Evolutionary conservation across 2,888 invertebrate species (phyloP), one percentile per base, ranked within the genome.

Genomic region (Oxyteleia sp.): DNA sequence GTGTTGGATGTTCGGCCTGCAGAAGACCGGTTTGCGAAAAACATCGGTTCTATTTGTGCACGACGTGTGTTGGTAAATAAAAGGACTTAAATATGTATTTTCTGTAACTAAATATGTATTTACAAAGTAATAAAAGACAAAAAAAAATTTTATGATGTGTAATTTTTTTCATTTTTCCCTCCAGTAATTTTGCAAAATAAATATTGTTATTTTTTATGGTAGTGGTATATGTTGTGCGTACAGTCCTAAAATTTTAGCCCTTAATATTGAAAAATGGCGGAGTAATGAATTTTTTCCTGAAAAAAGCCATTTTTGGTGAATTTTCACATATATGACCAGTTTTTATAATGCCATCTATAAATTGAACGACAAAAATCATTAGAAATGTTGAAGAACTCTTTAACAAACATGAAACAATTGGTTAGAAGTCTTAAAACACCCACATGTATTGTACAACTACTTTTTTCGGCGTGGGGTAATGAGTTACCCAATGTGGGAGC

Each of bases 1-100:
- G 59, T 49, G n/a, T 64, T 20, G 38, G 63, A 57, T 76, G 69
- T 49, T 53, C 63, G 23, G 13, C 63, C 57, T 63, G 41, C 45
- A 63, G 38, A 63, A n/a, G 8, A 8, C 45, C 63, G 23, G 45
- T 63, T 41, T 63, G 63, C 63, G 23, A 63, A 10, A 23, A 63
- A 41, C 63, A 63, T 45, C 45, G 45, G 45, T 63, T 63, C 43
- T 7, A 26, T 43, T 63, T 63, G 63, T 63, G 63, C 15, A 45
- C 23, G 26, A 63, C 63, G 29, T 63, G 29, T 45, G 29, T n/a
- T 63, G 47, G 45, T 41, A 4, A 63, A 63, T 63, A 45, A 45
- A 63, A 63, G 32, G 3, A 32, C 38, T 11, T 38, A n/a, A 38
- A 38, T 38, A n/a, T 38, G 38, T n/a, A n/a, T n/a, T n/a, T n/a